Evolutionary conservation across 2,113 vertebrate genomes (phyloP).

Genomic region (Muntiacus reevesi): DNA sequence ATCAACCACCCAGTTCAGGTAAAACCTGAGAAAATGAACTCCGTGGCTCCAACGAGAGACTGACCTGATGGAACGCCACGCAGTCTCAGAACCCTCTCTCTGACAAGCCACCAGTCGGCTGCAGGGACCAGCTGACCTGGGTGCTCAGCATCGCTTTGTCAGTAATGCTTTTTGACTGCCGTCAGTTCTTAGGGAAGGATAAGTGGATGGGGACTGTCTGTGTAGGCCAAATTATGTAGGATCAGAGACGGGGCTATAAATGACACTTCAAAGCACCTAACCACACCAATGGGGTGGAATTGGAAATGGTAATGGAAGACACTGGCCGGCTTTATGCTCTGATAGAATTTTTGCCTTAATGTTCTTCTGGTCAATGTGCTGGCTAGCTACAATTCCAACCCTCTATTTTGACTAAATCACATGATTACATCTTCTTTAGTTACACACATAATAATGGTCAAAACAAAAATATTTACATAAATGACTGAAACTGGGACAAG

Average conservation of each 20-base stretch:
- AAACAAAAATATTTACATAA: slow-evolving; percentile 59
- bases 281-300: not conserved
- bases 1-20: not conserved
- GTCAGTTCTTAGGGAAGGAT: not conserved
- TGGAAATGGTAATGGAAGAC: not conserved
- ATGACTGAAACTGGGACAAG: slow-evolving; percentile 44
- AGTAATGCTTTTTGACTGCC: not conserved
- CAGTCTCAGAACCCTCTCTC: not conserved
- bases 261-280: not conserved
- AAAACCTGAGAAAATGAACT: not conserved
- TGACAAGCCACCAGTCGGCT: slow-evolving; percentile 2
- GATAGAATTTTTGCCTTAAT: slow-evolving; percentile 21
- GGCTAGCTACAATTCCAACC: slow-evolving; percentile 23
- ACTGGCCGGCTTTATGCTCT: not conserved
- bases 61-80: not conserved
- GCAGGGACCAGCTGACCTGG: not conserved
- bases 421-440: slow-evolving; percentile 55
- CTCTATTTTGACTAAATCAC: slow-evolving; percentile 48
- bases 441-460: slow-evolving; percentile 18
- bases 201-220: not conserved
- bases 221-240: not conserved
- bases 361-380: slow-evolving; percentile 43
- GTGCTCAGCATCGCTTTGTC: not conserved
- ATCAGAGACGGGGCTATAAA: not conserved
- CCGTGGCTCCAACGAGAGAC: not conserved